Base-by-base conservation (phyloP, 1,140 invertebrate genomes). In the Planococcus citri region DNA sequence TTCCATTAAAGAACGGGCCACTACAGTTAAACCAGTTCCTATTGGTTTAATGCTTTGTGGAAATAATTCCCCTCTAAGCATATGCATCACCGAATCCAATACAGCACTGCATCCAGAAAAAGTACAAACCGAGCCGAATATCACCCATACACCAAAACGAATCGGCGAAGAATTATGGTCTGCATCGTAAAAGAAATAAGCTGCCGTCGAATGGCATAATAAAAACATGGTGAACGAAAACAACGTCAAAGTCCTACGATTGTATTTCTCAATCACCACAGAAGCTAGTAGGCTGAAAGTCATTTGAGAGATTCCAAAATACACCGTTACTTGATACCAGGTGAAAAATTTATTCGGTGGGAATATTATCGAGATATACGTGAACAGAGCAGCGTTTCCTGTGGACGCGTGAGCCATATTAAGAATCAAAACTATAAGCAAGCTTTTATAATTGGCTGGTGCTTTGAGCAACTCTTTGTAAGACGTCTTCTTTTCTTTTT, bases 231-330 rank as follows among this genome's bases (percentile, higher is more conserved):
- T 3, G 17, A 17, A 27, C 1, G 14, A 10, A 10, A 27, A 17
- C 22, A 64, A 14, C 8, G 24, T 24, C 22, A 64, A 24, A 1
- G 60, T 24, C 10, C 60, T 10, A 20, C 60, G 60, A 17, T 27
- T 17, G 60, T 25, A 27, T 64, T 25, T 22, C 20, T 64, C 60
- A 21, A 64, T 64, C 17, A 64, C 10, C 8, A 12, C 12, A 4
- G 60, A 9, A 2, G 3, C 74, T 80, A 87, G 0, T 90, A 85
- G 0, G 92, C 92, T 27, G 91, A 80, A 0, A 80, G 76, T 75
- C 92, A 64, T 1, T 27, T 64, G 60, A 1, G 17, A 9, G 3
- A 27, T 27, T 4, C 60, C 21, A 24, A 64, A 25, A 24, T 9
- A 12, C 10, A 64, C 17, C 8, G 60, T 64, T 2, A 24, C 4